Base-by-base conservation (phyloP, 2,113 vertebrate genomes). In the Stigmatopora nigra region DNA sequence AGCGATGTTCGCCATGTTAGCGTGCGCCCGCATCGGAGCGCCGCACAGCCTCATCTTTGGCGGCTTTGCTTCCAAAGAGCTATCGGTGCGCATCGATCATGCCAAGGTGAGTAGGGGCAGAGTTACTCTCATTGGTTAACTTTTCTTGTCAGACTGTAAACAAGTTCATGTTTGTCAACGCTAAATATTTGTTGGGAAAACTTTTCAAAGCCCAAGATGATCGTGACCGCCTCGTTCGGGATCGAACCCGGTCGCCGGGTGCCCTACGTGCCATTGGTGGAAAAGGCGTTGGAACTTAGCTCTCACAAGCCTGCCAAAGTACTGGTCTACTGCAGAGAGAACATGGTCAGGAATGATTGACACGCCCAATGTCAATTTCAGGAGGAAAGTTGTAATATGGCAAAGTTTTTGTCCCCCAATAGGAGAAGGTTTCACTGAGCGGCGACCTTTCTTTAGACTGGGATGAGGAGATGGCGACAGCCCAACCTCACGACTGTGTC, bases 11-110 rank as follows among this genome's bases (percentile, higher is more conserved):
- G 86, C 93, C 68, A 99, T 99, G 97, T 76, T 99, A 81, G 94
- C 97, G 1, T 99, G 96, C 67, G 93, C 95, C 0, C 91, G 95
- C 72, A 91, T 98, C 63, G 97, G 97, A 63, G 96, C 96, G 36
- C 91, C 95, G 9, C 97, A 99, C 69, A 99, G 96, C 73, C 92
- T 99, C 63, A 98, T 99, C 77, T 99, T 99, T 69, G 97, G 97
- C 0, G 97, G 97, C 80, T 99, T 99, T 67, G 96, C 95, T 8
- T 94, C 96, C 17, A 96, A 92, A 75, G 97, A 99, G 79, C 91
- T 99, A 25, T 92, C 94, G 0, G 89, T 89, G 70, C 94, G 96
- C 72, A 93, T 99, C 69, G 84, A 94, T 80, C 97, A 99, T 16
- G 93, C 92, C 76, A 98, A 98, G 93, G 97, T 96, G 82, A 86